Evolutionary conservation across 2,797 vertebrate genomes (phyloP).

Genomic region (Gallinago solitaria): DNA sequence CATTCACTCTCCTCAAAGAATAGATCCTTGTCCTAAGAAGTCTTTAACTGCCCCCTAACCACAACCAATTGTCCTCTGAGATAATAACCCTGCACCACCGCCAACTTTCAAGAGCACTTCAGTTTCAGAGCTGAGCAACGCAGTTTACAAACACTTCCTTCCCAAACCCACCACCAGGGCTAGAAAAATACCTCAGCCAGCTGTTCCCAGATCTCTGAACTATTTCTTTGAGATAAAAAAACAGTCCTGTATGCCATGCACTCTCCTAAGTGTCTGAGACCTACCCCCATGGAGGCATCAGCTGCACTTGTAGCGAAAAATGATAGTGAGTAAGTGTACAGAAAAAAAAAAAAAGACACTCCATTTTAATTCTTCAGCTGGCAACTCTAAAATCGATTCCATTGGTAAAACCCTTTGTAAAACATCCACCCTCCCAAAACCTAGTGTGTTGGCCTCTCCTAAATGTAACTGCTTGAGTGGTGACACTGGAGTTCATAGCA

Average conservation of each 20-base stretch:
- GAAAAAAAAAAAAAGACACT: neutral
- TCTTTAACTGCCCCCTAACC: neutral
- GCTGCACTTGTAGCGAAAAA: neutral
- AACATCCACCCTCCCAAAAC: neutral
- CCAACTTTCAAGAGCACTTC: neutral
- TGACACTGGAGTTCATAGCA: neutral
- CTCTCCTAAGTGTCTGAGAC: accelerated
- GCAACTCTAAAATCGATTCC: neutral
- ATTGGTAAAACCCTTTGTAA: neutral
- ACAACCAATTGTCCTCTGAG: neutral
- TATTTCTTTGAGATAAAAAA: neutral
- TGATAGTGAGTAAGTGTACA: neutral
- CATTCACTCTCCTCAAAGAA: neutral
- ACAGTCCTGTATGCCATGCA: neutral
- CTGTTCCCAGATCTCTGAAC: neutral
- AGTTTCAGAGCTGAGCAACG: neutral
- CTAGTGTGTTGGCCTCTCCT: neutral
- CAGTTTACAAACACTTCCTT: neutral
- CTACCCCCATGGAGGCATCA: neutral
- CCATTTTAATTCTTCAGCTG: neutral
- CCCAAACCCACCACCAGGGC: neutral
- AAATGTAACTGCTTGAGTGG: neutral
- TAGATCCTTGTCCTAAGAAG: neutral
- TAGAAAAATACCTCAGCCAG: neutral
- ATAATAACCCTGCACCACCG: neutral